Evolutionary conservation across 2,888 invertebrate species (phyloP).

Genomic region (Eustalomyia histrio): DNA sequence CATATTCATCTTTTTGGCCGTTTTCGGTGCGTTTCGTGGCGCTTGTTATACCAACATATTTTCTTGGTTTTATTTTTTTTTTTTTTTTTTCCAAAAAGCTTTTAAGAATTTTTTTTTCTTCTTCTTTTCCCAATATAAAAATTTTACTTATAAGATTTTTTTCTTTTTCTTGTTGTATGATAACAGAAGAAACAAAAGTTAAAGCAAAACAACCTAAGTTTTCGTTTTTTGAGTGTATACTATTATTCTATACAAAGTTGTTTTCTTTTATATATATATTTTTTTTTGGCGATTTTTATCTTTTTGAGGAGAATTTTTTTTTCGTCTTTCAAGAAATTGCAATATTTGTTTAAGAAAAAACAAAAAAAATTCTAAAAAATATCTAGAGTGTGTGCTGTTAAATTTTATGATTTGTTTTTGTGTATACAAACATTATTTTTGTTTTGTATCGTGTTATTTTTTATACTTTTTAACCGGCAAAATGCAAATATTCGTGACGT

Average conservation of each 20-base stretch:
- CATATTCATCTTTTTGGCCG: conserved; percentile 79
- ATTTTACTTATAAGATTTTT: background rate
- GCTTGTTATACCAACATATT: conserved; percentile 55
- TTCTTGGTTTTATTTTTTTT: conserved; percentile 43
- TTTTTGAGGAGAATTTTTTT: background rate
- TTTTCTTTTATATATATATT: background rate
- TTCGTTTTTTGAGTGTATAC: conserved; percentile 32
- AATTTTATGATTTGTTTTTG: conserved; percentile 11
- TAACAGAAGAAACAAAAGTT: background rate
- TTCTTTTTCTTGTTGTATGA: conserved; percentile 4
- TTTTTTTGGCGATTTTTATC: conserved; percentile 4
- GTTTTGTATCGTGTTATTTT: conserved; percentile 8
- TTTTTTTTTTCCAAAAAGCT: conserved; percentile 38
- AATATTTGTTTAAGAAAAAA: background rate
- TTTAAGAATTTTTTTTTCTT: conserved; percentile 34
- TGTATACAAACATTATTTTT: conserved; percentile 43
- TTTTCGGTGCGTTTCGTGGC: conserved; percentile 77
- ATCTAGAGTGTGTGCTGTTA: background rate
- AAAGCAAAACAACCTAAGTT: background rate
- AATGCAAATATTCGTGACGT: conserved; percentile 59
- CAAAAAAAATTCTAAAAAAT: background rate
- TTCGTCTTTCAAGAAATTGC: background rate
- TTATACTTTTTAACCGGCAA: conserved; percentile 60
- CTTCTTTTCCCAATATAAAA: background rate
- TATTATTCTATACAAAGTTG: background rate